Base-by-base conservation (phyloP, 1,140 invertebrate species). In the Drosophila bocqueti region DNA sequence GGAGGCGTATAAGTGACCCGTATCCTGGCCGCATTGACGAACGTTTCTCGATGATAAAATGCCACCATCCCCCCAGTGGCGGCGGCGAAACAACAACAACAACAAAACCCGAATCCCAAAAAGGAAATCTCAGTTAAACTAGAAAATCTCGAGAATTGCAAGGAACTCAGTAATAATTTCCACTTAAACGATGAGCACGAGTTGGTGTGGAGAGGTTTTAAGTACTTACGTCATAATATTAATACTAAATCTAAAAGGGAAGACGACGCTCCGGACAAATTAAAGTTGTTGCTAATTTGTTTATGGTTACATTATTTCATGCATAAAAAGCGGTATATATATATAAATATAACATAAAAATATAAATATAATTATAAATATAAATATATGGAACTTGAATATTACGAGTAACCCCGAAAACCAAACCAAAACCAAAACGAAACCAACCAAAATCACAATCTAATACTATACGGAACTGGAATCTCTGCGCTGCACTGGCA, bases 231-330 rank as follows among this genome's bases (percentile, higher is more conserved):
- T 78, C 64, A 89, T 87, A 89, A 87, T 65, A 83, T 64, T 64
- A 77, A 83, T 74, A 81, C 75, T 81, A 75, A 79, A 57, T 68
- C 69, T 90, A 75, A 79, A 66, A 24, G 52, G 21, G 63, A 84
- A 76, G 81, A 84, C 84, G 85, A 87, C 73, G 85, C 85, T 89
- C 85, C 84, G 84, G 81, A 76, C 84, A 90, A 89, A 76, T 79
- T 76, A 71, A 90, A 85, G 76, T 90, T 90, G 85, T 90, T 90
- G 85, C 85, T 90, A 90, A 90, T 91, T 90, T 90, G 86, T 90
- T 92, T 91, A 92, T 92, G 91, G 86, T 92, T 92, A 91, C 79
- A 92, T 92, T 91, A 92, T 92, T 91, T 89, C 83, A 89, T 84
- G 76, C 79, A 90, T 89, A 81, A 71, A 63, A 74, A 66, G 64